Base-by-base conservation (phyloP, 2,888 invertebrate species). In the Eupithecia dodoneata region DNA sequence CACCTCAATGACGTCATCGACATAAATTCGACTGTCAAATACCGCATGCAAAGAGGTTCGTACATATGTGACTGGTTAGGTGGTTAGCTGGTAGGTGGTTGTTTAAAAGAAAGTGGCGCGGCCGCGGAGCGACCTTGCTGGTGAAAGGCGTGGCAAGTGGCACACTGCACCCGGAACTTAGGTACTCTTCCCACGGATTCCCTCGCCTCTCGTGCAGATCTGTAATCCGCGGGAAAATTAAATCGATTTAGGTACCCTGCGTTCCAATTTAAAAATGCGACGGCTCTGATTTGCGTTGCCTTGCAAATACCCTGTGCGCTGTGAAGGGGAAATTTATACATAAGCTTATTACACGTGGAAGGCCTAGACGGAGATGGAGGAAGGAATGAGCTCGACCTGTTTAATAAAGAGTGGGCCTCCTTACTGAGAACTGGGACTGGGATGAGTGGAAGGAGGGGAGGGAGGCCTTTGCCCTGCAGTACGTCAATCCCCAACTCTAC, bases 41-140 rank as follows among this genome's bases (percentile, higher is more conserved):
- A 92, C 94, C 93, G 87, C 84, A 81, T 70, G 70, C 70, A 70
- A 49, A 47, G 70, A 70, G 47, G 45, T 70, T 70, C 66, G 66
- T 70, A 30, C 30, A 30, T 30, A 47, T 45, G 70, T 47, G 70
- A 70, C 47, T 70, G 47, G 70, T 66, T 42, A 66, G 30, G 41
- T 69, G 55, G 52, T 65, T 44, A 66, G 52, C 45, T 80, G 83
- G 81, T 76, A 81, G 88, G 88, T 88, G 89, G 93, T 92, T 93
- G 92, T 93, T 93, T 94, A 93, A 93, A 94, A 94, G 94, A 95
- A 95, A 95, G 95, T 94, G 91, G 93, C 92, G 89, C 92, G 94
- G 93, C 91, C 94, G 92, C 91, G 91, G 84, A 83, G 86, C 94
- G 94, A 94, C 94, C 94, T 95, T 94, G 90, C 89, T 77, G 94